These are phyloP conservation scores for Neostethus bicornis DNA, from an alignment of 2,797 vertebrate genomes.

Conservation along the genomic window DNA sequence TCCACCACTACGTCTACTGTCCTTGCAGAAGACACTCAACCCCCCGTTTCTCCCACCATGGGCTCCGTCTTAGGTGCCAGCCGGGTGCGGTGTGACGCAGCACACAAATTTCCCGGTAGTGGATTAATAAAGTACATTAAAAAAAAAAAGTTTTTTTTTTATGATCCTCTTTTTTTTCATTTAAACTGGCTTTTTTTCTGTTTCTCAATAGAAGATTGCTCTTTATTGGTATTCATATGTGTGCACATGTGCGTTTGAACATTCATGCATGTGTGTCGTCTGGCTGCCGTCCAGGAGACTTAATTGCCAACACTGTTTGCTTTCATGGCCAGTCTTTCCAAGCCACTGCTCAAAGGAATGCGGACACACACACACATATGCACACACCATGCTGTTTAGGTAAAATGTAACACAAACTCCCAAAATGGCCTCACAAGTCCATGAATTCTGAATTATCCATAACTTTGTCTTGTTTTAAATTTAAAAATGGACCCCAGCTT, in stretches of 20 bases:
- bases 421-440: constrained; percentile 35
- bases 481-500: constrained; percentile 52
- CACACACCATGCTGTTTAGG: constrained; percentile 43
- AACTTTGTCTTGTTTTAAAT: constrained; percentile 49
- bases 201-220: too few species aligned
- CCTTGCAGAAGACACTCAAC: too few species aligned
- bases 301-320: constrained; percentile 72
- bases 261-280: constrained; percentile 43
- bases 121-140: too few species aligned
- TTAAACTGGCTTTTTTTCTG: too few species aligned
- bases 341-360: constrained; percentile 69
- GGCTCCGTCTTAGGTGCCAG: too few species aligned
- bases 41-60: too few species aligned
- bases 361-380: constrained; percentile 29
- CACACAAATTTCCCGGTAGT: too few species aligned
- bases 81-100: too few species aligned
- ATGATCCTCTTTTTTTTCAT: too few species aligned
- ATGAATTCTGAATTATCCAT: constrained; percentile 39
- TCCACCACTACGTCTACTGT: too few species aligned
- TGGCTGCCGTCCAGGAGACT: constrained; percentile 70
- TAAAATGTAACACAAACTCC: constrained; percentile 42
- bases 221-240: constrained; percentile 8
- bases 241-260: constrained; percentile 1
- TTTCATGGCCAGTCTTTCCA: constrained; percentile 71
- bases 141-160: too few species aligned